Base-by-base conservation (phyloP, 35 echinoderm and acorn worm species). In the Holothuria glaberrima region DNA sequence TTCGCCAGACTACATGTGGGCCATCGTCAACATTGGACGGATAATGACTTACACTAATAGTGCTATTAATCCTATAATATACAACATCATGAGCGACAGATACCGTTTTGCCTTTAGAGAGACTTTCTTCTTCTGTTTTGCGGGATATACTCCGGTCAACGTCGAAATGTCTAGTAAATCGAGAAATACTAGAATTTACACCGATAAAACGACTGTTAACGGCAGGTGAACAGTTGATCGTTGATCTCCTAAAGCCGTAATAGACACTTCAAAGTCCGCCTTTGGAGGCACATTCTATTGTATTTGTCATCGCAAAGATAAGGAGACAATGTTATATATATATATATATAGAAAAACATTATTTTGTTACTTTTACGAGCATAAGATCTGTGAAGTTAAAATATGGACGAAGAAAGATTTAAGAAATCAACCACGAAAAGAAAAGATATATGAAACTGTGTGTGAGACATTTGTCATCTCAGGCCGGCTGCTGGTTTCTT, bases 61-160 rank as follows among this genome's bases (percentile, higher is more conserved):
- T 44, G 93, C 95, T 6, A 91, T 94, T 62, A 98, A 98, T 92
- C 95, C 95, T 20, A 87, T 94, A 45, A 98, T 98, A 86, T 98
- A 98, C 80, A 98, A 98, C 79, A 80, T 98, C 22, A 92, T 98
- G 92, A 94, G 90, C 73, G 95, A 94, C 65, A 84, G 90, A 30
- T 98, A 94, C 75, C 78, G 95, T 1, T 66, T 71, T 69, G 95
- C 95, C 38, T 98, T 98, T 79, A 88, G 73, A 48, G 92, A 98
- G 34, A 75, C 77, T 13, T 95, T 95, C 70, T 60, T 89, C 21
- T 89, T 65, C 57, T 95, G 94, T 92, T 89, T 91, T 34, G 86
- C 90, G 7, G 71, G 90, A 14, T 95, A 91, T 41, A 74, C 83
- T 21, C 82, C 67, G 12, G 90, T 91, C 16, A 91, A 86, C 69